Percentiles rank a stretch among this genome's conserved stretches.
Conservation (phyloP, 92 coral and sea anemone genomes). For the Micromussa lordhowensis region DNA sequence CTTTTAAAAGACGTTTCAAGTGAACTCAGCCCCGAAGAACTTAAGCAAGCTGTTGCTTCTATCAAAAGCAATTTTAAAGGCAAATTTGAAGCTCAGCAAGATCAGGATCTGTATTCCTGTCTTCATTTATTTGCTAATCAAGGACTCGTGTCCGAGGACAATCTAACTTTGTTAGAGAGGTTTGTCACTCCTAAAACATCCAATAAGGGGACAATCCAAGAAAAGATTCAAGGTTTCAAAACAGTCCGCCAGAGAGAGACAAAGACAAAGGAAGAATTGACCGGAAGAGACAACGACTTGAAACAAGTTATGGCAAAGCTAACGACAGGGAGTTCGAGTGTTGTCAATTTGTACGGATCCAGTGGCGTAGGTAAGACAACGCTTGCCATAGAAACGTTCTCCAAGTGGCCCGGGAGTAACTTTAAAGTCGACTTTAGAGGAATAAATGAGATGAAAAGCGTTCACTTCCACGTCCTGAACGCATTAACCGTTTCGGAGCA, state of each 20-base stretch:
- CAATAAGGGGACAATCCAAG: conserved; percentile 14
- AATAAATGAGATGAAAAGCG: conserved; percentile 10
- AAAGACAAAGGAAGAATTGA: neutral
- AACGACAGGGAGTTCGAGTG: conserved; percentile 10
- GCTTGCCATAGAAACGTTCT: conserved; percentile 47
- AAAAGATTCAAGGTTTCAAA: conserved; percentile 24
- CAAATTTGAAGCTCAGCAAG: neutral
- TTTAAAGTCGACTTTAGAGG: conserved; percentile 52
- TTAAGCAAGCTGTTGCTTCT: conserved; percentile 2
- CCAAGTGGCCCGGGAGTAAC: conserved; percentile 16
- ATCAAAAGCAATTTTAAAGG: conserved; percentile 35
- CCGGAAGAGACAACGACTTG: conserved; percentile 51
- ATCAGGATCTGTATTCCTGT: conserved; percentile 38
- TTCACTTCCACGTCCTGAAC: conserved; percentile 38
- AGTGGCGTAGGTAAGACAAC: conserved; percentile 78
- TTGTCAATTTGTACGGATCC: conserved; percentile 59
- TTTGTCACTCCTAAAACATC: conserved; percentile 25
- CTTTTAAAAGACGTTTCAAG: conserved; percentile 3
- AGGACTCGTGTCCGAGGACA: conserved; percentile 47
- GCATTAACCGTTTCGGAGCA: conserved; percentile 26
- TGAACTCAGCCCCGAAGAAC: conserved; percentile 30
- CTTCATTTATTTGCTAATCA: conserved; percentile 34
- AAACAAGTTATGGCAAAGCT: conserved; percentile 12
- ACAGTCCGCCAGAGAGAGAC: neutral
- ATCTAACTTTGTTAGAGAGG: conserved; percentile 28